A percentile compares a stretch with the other conserved stretches of the same genome.
Evolutionary conservation across 2,888 invertebrate species (phyloP).

Genomic region (Globia sparganii): DNA sequence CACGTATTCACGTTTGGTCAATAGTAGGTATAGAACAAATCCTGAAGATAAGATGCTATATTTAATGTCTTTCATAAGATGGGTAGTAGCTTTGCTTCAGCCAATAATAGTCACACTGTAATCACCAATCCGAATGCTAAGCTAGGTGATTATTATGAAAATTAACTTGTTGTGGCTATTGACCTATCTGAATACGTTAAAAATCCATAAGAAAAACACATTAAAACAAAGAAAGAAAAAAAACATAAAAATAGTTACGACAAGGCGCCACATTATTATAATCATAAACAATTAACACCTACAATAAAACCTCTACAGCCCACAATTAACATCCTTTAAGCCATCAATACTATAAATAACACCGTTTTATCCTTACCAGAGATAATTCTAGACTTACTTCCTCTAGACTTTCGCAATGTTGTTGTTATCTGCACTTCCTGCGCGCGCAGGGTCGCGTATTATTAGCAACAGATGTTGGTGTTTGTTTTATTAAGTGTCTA

Average conservation of each 20-base stretch:
- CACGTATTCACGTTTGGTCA: no score
- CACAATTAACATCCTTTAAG: constrained; percentile 20
- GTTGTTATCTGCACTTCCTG: constrained; percentile 61
- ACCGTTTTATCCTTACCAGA: constrained; percentile 49
- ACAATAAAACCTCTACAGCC: constrained; percentile 12
- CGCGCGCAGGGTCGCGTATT: constrained; percentile 56
- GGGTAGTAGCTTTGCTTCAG: no score
- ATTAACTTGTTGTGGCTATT: neutral
- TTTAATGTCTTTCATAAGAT: no score
- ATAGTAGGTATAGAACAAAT: neutral
- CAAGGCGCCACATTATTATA: constrained; percentile 1
- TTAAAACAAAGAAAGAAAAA: neutral
- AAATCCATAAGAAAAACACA: neutral
- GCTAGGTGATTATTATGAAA: neutral
- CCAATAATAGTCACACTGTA: neutral
- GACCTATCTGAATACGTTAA: neutral
- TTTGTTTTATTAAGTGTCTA: constrained; percentile 59
- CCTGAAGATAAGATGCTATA: neutral
- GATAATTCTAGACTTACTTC: constrained; percentile 55
- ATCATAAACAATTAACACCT: constrained; percentile 8
- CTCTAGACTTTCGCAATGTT: constrained; percentile 60
- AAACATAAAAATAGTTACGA: neutral
- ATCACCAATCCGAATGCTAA: neutral
- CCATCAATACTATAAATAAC: constrained; percentile 55
- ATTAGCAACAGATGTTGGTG: constrained; percentile 56